Evolutionary conservation across 2,797 vertebrate genomes (phyloP).

Genomic region (Tokudaia muenninki): DNA sequence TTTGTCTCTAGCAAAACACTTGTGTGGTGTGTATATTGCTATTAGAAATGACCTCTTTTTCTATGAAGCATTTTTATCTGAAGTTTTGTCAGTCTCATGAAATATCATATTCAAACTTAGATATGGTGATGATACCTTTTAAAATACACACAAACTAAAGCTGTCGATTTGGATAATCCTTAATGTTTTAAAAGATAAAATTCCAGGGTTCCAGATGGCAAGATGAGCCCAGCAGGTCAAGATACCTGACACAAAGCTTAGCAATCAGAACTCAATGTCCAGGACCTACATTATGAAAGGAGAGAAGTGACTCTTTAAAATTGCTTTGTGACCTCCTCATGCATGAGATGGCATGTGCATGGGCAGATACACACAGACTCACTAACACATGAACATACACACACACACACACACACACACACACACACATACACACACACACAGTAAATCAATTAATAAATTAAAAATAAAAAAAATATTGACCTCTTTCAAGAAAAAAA

Average conservation of each 20-base stretch:
- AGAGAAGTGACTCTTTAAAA: not conserved
- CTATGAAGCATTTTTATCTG: not conserved
- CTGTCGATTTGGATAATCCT: not conserved
- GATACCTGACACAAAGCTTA: not conserved
- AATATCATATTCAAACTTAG: not conserved
- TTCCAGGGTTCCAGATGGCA: not conserved
- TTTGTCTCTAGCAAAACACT: not conserved
- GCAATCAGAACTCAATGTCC: not conserved
- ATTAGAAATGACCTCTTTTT: not conserved
- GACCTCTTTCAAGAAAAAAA: not conserved
- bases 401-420: not conserved
- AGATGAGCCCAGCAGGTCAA: not conserved
- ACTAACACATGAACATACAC: not conserved
- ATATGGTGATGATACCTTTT: not conserved
- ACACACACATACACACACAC: not conserved
- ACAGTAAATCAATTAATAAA: not conserved
- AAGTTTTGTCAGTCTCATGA: not conserved
- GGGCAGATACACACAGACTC: not conserved
- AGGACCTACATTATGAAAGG: not conserved
- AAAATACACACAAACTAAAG: not conserved
- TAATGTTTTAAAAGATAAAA: not conserved
- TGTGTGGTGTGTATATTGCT: not conserved
- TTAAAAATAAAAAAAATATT: not conserved
- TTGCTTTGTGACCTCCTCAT: not conserved
- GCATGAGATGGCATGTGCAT: too few relatives aligned